phyloP scores from a whole-genome alignment of 2,888 invertebrate genomes.

The Drosophila birchii region DNA sequence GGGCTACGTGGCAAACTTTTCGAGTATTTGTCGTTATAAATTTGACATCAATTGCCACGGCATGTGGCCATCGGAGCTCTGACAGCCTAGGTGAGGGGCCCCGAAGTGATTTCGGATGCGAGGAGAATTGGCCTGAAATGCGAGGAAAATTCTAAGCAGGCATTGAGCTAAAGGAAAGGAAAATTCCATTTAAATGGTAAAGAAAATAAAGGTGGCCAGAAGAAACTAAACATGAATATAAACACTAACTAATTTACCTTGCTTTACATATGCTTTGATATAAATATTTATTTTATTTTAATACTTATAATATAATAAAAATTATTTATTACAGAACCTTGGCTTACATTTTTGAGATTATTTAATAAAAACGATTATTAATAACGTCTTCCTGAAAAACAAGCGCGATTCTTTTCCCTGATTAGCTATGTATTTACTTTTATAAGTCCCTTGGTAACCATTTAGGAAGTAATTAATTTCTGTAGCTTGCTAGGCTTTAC shows the following conservation, averaged over 20 bases:
- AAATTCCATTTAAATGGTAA: too few species aligned
- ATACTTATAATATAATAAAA: too few species aligned
- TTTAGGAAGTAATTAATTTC: constrained; percentile 1
- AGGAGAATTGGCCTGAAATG: constrained; percentile 9
- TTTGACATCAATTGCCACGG: constrained; percentile 81
- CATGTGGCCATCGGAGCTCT: constrained; percentile 50
- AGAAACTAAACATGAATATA: neutral
- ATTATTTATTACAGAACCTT: neutral
- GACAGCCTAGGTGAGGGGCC: constrained; percentile 17
- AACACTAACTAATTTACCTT: neutral
- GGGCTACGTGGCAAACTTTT: constrained; percentile 48
- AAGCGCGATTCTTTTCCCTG: neutral
- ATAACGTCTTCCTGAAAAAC: neutral
- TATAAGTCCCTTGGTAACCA: neutral
- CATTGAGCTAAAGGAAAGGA: neutral
- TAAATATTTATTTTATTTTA: too few species aligned
- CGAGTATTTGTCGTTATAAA: constrained; percentile 78
- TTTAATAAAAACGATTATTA: too few species aligned
- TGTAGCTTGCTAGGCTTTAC: neutral
- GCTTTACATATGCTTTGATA: too few species aligned
- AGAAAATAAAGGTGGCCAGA: neutral
- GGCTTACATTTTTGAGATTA: neutral
- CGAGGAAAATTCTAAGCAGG: constrained; percentile 15
- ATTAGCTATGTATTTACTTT: neutral
- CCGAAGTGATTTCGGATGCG: constrained; percentile 4